Evolutionary conservation across 2,797 vertebrate genomes (phyloP), one percentile per base, ranked within the genome.

Genomic region (Holocentrus rufus): DNA sequence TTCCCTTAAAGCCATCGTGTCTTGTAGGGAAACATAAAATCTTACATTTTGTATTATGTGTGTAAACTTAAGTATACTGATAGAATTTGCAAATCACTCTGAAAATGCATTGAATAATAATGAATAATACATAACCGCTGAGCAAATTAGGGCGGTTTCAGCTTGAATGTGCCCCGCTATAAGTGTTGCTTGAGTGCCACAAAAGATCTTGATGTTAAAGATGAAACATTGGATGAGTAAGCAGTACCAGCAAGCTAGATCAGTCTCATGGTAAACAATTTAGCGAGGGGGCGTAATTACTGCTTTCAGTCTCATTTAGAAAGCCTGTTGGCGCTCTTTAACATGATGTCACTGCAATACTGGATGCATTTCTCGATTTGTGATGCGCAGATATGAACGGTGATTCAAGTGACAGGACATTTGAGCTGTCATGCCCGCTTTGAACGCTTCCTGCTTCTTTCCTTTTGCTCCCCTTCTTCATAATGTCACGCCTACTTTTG

Each of bases 191-290:
- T 61, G 81, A 75, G 78, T 77, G 89, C 90, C 87, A 88, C 52
- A 76, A 84, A 90, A 85, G 79, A 89, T 90, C 70, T 86, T 42
- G 76, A 87, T 82, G 66, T 84, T 86, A 78, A 79, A 74, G 86
- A 88, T 85, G 86, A 88, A 80, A 81, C 84, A 88, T 69, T 81
- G 87, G 83, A 85, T 59, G 81, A 85, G 85, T 88, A 87, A 91
- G 90, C 88, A 83, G 80, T 72, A 74, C 65, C 61, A 85, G 90
- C 86, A 49, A 79, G 87, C 88, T 66, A 79, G 89, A 91, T 91
- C 85, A 83, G 86, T 83, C 88, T 92, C 84, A 86, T 88, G 85
- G 88, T 91, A 92, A 94, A 94, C 90, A 91, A 89, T 92, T 93
- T 93, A 91, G 91, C 17, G 42, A 8, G 84, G 42, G 67, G 58